A percentile compares a stretch with the other conserved stretches of the same genome.
phyloP scores from a whole-genome alignment of 2,797 vertebrate genomes.

The Gambelia wislizenii region DNA sequence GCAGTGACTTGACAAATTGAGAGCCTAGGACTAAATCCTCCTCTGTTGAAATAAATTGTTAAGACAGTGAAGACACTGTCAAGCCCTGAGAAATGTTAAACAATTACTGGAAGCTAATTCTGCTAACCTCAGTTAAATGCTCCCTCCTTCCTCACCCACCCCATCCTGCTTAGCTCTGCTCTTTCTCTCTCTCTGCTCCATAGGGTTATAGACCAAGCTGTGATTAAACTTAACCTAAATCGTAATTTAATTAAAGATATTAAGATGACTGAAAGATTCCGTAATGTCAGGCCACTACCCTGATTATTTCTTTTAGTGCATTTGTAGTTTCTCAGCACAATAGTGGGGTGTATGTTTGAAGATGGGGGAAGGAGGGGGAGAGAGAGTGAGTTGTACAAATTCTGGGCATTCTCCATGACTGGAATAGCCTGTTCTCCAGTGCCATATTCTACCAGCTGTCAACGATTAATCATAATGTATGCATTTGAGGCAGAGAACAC shows the following conservation, averaged over 20 bases:
- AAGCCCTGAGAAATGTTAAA: conserved; percentile 50
- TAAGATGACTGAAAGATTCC: conserved; percentile 58
- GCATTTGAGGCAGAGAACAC: conserved; percentile 23
- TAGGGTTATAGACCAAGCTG: conserved; percentile 55
- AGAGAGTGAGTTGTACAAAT: conserved; percentile 50
- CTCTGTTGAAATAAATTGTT: conserved; percentile 42
- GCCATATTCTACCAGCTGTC: conserved; percentile 14
- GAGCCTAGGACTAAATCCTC: not conserved
- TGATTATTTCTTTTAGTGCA: conserved; percentile 64
- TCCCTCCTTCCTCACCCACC: not conserved
- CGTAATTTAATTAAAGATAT: conserved; percentile 76
- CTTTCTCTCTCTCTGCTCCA: conserved; percentile 29
- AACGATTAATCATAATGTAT: conserved; percentile 7
- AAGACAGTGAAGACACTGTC: conserved; percentile 37
- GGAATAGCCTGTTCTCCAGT: not conserved
- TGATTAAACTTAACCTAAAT: conserved; percentile 75
- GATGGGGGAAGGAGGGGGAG: not conserved
- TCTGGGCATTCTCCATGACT: conserved; percentile 17
- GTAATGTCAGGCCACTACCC: conserved; percentile 62
- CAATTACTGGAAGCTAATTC: conserved; percentile 53
- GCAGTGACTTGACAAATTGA: not conserved
- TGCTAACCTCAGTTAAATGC: conserved; percentile 57
- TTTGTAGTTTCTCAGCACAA: conserved; percentile 47
- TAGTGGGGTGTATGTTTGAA: conserved; percentile 39
- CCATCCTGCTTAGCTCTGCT: not conserved